These are phyloP conservation scores for Drosophila paucipuncta DNA, from an alignment of 2,888 invertebrate genomes.

Conservation along the genomic window DNA sequence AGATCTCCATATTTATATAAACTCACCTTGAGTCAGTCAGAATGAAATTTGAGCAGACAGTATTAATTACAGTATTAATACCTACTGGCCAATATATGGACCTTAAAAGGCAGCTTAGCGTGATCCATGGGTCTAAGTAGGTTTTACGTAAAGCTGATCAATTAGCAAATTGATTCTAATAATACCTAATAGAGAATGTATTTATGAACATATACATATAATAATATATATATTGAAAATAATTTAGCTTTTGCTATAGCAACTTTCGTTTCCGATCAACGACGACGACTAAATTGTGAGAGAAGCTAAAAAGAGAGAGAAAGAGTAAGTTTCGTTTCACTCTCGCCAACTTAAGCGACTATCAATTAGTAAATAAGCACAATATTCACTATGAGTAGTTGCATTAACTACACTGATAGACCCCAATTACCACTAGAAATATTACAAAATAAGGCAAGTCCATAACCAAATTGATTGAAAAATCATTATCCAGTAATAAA, in stretches of 20 bases:
- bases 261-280: too few relatives aligned
- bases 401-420: too few relatives aligned
- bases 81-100: not conserved
- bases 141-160: not conserved
- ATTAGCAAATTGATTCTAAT: not conserved
- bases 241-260: too few relatives aligned
- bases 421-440: not conserved
- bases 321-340: too few relatives aligned
- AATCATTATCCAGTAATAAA: not conserved
- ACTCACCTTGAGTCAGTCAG: too few relatives aligned
- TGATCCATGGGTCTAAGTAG: slow-evolving; percentile 8
- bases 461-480: not conserved
- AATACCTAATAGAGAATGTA: too few relatives aligned
- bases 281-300: too few relatives aligned
- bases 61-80: not conserved
- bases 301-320: too few relatives aligned
- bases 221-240: too few relatives aligned
- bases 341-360: not conserved
- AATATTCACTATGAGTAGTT: not conserved
- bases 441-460: not conserved
- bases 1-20: too few relatives aligned
- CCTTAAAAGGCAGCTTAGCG: slow-evolving; percentile 3
- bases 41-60: not conserved
- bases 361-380: not conserved
- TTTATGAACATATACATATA: too few relatives aligned